A percentile compares a stretch with the other conserved stretches of the same genome.
Conservation (phyloP, 2,888 invertebrate genomes). For the Uropetala carovei region DNA sequence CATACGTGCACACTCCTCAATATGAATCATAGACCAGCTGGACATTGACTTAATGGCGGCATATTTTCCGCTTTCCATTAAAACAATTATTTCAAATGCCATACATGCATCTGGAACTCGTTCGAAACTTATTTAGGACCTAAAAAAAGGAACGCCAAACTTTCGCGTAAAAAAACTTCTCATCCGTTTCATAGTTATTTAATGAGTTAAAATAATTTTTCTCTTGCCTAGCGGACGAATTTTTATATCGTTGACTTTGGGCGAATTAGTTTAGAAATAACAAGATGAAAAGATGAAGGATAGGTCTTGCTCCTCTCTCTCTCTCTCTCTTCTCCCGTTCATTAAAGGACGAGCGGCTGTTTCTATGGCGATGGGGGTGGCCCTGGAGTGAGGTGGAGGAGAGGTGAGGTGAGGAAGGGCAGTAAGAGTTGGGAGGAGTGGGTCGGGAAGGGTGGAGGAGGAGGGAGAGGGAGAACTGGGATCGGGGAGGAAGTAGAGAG, state of each 20-base stretch:
- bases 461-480: neutral
- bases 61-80: too few species aligned
- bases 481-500: too few species aligned
- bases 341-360: constrained; percentile 5
- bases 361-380: neutral
- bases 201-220: neutral
- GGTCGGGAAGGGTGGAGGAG: neutral
- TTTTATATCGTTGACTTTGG: neutral
- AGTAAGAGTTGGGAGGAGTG: neutral
- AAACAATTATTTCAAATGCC: too few species aligned
- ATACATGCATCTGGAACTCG: too few species aligned
- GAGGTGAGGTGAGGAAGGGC: neutral
- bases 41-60: too few species aligned
- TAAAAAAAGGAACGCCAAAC: neutral
- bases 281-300: neutral
- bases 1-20: too few species aligned
- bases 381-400: neutral
- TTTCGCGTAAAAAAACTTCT: neutral
- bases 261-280: constrained; percentile 47
- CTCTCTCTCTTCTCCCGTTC: neutral
- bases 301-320: neutral
- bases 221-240: neutral
- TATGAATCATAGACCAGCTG: too few species aligned
- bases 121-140: too few species aligned
- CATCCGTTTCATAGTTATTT: neutral